A percentile compares a stretch with the other conserved stretches of the same genome.
These are phyloP conservation scores for Hippocampus abdominalis DNA, from an alignment of 2,113 vertebrate species.

Conservation along the genomic window DNA sequence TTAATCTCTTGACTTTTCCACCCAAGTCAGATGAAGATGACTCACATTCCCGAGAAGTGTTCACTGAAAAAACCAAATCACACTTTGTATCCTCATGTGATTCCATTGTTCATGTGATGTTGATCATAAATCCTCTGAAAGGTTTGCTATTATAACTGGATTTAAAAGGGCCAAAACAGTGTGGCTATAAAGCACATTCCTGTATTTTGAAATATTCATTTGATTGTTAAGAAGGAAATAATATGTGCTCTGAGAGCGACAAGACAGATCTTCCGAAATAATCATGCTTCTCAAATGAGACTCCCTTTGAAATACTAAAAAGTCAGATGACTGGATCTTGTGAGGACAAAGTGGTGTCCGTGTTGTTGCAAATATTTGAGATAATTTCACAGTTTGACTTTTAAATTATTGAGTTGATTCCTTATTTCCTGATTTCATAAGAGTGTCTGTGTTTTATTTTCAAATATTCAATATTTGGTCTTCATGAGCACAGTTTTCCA, in stretches of 20 bases:
- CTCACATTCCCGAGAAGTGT: slow-evolving; percentile 35
- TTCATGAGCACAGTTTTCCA: background rate
- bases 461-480: background rate
- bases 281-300: background rate
- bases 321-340: background rate
- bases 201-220: background rate
- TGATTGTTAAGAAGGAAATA: background rate
- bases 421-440: too few species aligned
- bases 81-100: slow-evolving; percentile 42
- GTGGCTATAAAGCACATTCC: background rate
- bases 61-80: slow-evolving; percentile 28
- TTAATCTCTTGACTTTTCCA: slow-evolving; percentile 27
- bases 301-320: background rate
- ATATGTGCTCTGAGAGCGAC: background rate
- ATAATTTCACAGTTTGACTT: background rate
- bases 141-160: background rate
- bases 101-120: slow-evolving; percentile 42
- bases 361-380: background rate
- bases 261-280: background rate
- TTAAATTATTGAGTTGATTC: too few species aligned
- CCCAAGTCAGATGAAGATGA: slow-evolving; percentile 52
- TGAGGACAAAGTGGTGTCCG: background rate
- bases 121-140: slow-evolving; percentile 7
- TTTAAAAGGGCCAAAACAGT: background rate
- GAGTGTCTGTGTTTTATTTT: background rate